Conservation (phyloP, 2,797 vertebrate genomes). For the Onychomys arenicola region DNA sequence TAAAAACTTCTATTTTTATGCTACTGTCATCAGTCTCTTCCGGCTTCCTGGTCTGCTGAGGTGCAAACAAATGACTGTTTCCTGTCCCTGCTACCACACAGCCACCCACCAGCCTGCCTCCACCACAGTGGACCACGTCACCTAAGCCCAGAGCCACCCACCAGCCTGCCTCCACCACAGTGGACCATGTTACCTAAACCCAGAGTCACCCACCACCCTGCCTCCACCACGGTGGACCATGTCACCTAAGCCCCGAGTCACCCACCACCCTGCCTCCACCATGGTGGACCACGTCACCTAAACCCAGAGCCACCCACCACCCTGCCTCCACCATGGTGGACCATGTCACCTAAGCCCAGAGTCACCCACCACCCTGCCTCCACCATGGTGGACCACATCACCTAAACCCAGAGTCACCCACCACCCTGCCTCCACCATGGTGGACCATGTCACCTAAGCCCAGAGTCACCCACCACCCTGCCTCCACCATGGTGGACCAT, state of each 20-base stretch:
- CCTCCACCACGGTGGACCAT: background rate
- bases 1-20: background rate
- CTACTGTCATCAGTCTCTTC: background rate
- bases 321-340: background rate
- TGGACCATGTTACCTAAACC: background rate
- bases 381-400: rapidly evolving
- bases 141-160: background rate
- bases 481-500: background rate
- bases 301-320: no score
- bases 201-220: background rate
- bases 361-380: background rate
- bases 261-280: background rate
- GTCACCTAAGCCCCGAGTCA: background rate
- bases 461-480: background rate
- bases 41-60: background rate
- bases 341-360: background rate
- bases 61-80: background rate
- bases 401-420: background rate
- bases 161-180: rapidly evolving
- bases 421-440: rapidly evolving
- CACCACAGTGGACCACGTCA: rapidly evolving
- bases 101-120: background rate
- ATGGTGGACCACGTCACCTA: rapidly evolving
- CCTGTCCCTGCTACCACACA: background rate
- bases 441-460: background rate